Conservation (phyloP, 53 echinoderm and acorn worm genomes). For the Holothuria scabra region DNA sequence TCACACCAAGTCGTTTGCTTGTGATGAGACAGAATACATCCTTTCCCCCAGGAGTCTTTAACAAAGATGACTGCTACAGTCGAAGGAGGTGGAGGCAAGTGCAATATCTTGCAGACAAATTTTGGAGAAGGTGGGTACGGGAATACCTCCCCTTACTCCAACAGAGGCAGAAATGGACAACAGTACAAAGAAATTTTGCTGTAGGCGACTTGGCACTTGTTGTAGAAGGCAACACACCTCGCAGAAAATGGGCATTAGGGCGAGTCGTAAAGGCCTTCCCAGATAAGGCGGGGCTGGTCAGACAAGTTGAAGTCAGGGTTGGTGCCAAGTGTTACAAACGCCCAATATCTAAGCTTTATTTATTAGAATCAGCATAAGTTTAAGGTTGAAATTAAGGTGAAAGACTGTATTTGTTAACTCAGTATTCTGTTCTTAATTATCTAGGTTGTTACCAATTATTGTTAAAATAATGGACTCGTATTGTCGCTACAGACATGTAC, state of each 20-base stretch:
- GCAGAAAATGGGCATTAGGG: slow-evolving; percentile 54
- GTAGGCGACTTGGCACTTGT: slow-evolving; percentile 54
- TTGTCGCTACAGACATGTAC: too few relatives aligned
- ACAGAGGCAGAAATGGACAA: not conserved
- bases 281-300: not conserved
- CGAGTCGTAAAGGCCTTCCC: not conserved
- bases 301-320: not conserved
- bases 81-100: too few relatives aligned
- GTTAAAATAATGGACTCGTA: too few relatives aligned
- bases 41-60: slow-evolving; percentile 44
- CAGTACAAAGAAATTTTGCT: slow-evolving; percentile 36
- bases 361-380: too few relatives aligned
- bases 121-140: slow-evolving; percentile 68
- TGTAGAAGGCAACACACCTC: slow-evolving; percentile 24
- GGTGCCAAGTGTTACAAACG: too few relatives aligned
- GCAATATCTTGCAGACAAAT: slow-evolving; percentile 33
- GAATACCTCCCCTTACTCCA: slow-evolving; percentile 68
- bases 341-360: too few relatives aligned
- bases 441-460: too few relatives aligned
- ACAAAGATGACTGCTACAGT: slow-evolving; percentile 27
- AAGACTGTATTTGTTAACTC: too few relatives aligned
- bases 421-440: too few relatives aligned
- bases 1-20: slow-evolving; percentile 33
- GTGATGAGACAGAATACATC: slow-evolving; percentile 33
- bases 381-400: too few relatives aligned